Percentiles rank a stretch among this genome's conserved stretches.
Evolutionary conservation across 2,113 vertebrate species (phyloP).

Genomic region (Ictalurus furcatus): DNA sequence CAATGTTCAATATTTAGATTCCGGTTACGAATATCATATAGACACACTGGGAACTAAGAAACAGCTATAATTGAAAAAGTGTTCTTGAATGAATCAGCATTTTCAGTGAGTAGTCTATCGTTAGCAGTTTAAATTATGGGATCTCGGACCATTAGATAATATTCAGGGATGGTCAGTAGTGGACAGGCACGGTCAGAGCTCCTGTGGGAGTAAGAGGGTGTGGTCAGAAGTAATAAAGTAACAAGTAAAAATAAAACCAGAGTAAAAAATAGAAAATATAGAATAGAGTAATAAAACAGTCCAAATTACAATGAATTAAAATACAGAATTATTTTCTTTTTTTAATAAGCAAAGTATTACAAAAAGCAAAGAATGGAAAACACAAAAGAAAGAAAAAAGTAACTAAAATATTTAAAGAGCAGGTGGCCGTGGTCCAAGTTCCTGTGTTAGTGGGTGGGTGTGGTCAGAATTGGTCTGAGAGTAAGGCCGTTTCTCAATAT

Average conservation of each 20-base stretch:
- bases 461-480: background rate
- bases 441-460: background rate
- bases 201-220: background rate
- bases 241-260: background rate
- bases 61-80: background rate
- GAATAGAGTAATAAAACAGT: background rate
- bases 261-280: background rate
- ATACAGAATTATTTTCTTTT: background rate
- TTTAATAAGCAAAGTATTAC: background rate
- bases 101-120: background rate
- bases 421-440: background rate
- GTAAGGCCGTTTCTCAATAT: background rate
- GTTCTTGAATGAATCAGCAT: background rate
- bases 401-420: background rate
- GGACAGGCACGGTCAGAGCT: background rate
- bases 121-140: background rate
- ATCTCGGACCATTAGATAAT: background rate
- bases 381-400: background rate
- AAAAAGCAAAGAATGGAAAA: background rate
- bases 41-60: background rate
- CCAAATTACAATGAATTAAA: background rate
- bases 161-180: background rate
- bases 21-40: background rate
- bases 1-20: background rate
- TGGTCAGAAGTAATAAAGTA: background rate